Conservation (phyloP, 2,888 invertebrate species). For the Romanomermis culicivorax region DNA sequence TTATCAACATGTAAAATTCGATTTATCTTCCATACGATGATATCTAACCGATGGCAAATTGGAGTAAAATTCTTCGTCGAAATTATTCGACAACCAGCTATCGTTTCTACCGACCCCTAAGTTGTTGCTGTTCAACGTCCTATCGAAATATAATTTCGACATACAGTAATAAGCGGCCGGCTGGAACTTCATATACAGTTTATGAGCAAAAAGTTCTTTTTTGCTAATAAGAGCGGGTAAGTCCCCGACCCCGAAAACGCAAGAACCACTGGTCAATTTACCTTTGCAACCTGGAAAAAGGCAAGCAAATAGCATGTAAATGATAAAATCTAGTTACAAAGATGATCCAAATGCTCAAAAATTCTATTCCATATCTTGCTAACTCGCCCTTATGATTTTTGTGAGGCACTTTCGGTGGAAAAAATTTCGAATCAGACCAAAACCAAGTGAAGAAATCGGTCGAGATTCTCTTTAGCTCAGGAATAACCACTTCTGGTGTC, state of each 20-base stretch:
- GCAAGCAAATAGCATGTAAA: too few relatives aligned
- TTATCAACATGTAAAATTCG: neutral
- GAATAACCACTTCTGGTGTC: too few relatives aligned
- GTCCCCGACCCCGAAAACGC: slow-evolving; percentile 26
- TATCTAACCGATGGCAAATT: neutral
- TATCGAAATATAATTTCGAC: neutral
- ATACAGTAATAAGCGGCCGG: slow-evolving; percentile 1
- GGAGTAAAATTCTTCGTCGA: neutral
- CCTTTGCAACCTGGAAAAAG: neutral
- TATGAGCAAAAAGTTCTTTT: neutral
- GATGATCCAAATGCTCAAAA: too few relatives aligned
- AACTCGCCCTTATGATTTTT: too few relatives aligned
- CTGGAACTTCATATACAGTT: neutral
- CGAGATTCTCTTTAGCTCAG: too few relatives aligned
- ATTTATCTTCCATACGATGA: neutral
- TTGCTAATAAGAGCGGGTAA: slow-evolving; percentile 9
- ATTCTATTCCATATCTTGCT: too few relatives aligned
- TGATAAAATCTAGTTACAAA: too few relatives aligned
- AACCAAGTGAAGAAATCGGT: too few relatives aligned
- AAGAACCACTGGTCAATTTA: slow-evolving; percentile 17
- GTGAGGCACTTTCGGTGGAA: too few relatives aligned
- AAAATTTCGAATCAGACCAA: too few relatives aligned
- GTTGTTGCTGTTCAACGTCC: neutral
- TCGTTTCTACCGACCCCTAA: neutral
- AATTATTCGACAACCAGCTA: neutral